phyloP scores from a whole-genome alignment of 2,113 vertebrate genomes.

The Protobothrops flavoviridis region DNA sequence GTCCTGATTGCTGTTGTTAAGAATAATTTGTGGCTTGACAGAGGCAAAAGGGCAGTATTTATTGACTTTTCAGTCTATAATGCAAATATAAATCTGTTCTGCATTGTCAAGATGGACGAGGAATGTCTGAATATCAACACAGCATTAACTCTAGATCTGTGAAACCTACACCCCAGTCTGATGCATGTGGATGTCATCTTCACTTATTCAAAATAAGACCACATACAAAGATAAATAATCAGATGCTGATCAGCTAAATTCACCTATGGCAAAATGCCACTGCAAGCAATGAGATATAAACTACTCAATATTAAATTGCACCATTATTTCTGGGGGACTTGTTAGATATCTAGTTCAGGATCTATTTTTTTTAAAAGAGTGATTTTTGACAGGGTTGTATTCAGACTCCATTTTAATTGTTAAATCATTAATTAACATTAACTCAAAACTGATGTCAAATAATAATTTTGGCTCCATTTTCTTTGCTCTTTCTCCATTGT shows the following conservation, averaged over 20 bases:
- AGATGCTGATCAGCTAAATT: background rate
- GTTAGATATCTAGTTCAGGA: background rate
- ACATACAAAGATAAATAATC: background rate
- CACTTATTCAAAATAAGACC: background rate
- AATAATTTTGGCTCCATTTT: background rate
- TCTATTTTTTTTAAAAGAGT: background rate
- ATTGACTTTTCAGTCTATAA: constrained; percentile 97
- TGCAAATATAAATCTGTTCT: constrained; percentile 94
- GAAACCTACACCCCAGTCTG: background rate
- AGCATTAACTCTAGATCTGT: background rate
- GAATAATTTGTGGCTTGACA: constrained; percentile 88
- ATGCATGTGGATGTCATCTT: background rate
- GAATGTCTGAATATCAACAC: rapidly evolving
- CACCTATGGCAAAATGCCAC: background rate
- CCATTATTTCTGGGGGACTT: background rate
- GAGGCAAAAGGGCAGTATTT: constrained; percentile 90
- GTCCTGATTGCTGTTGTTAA: constrained; percentile 79
- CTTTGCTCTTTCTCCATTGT: background rate
- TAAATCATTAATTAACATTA: background rate
- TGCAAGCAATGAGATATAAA: background rate
- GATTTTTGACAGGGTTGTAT: background rate
- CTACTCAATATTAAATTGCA: background rate
- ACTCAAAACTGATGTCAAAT: background rate
- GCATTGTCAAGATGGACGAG: constrained; percentile 84
- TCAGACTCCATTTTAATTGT: background rate